Percentiles rank a stretch among this genome's conserved stretches.
Conservation (phyloP, 2,888 invertebrate genomes). For the Eupithecia vulgata region DNA sequence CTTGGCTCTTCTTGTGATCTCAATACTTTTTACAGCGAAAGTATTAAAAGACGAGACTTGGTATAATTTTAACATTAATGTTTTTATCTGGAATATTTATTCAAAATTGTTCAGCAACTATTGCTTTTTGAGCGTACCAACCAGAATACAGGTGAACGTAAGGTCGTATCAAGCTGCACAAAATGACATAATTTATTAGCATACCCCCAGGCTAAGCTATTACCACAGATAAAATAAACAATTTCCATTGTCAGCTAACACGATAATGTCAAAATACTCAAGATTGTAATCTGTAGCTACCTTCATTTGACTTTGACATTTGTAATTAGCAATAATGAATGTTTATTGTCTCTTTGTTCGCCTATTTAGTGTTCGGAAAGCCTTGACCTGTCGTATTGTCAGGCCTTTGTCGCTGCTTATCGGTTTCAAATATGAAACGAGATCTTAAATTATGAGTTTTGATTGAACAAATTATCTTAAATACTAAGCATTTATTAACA, state of each 20-base stretch:
- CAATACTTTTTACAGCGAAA: too few species aligned
- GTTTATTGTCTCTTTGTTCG: conserved; percentile 61
- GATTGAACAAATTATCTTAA: background rate
- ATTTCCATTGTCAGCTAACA: conserved; percentile 60
- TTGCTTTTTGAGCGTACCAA: background rate
- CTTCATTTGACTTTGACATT: conserved; percentile 63
- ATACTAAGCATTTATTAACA: background rate
- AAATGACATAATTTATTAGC: conserved; percentile 64
- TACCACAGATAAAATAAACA: conserved; percentile 36
- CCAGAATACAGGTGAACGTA: conserved; percentile 60
- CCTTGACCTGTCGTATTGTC: conserved; percentile 62
- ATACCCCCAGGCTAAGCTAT: conserved; percentile 51
- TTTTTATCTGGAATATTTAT: too few species aligned
- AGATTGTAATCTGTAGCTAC: conserved; percentile 55
- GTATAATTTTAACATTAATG: too few species aligned
- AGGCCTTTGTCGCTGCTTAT: conserved; percentile 6
- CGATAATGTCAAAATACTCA: conserved; percentile 62
- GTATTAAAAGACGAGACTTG: too few species aligned
- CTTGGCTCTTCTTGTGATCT: too few species aligned
- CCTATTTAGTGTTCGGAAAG: conserved; percentile 51
- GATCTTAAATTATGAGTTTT: background rate
- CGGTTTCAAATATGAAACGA: background rate
- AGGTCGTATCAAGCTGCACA: conserved; percentile 59
- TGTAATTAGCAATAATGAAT: conserved; percentile 58
- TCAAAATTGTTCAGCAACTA: background rate